These are phyloP conservation scores for Oncorhynchus kisutch DNA, from an alignment of 2,113 vertebrate species.

Conservation along the genomic window DNA sequence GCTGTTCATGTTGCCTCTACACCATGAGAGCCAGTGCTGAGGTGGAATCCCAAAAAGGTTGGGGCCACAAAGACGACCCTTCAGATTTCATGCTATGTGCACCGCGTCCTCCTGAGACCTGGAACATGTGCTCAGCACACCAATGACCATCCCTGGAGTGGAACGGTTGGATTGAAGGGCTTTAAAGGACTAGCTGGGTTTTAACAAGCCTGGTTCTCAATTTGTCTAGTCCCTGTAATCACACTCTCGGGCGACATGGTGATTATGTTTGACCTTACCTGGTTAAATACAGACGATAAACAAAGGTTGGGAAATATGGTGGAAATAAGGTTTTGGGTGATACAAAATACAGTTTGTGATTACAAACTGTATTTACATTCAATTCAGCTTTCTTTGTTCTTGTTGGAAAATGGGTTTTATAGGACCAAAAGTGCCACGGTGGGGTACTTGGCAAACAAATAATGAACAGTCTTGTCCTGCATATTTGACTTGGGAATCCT, in stretches of 20 bases:
- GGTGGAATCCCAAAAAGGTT: conserved; percentile 43
- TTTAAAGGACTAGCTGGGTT: conserved; percentile 39
- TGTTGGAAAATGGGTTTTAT: background rate
- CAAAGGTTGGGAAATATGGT: background rate
- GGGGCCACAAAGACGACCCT: background rate
- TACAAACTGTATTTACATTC: background rate
- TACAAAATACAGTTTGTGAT: too few relatives aligned
- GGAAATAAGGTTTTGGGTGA: background rate
- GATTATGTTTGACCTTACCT: conserved; percentile 42
- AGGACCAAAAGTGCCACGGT: background rate
- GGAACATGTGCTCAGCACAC: conserved; percentile 43
- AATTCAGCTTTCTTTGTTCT: background rate
- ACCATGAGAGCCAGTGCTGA: conserved; percentile 24
- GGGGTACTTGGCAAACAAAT: background rate
- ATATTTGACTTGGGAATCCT: background rate
- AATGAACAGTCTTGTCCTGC: background rate
- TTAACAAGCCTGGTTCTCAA: conserved; percentile 13
- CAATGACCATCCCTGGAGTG: conserved; percentile 44
- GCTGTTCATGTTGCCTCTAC: conserved; percentile 37
- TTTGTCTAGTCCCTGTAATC: conserved; percentile 11
- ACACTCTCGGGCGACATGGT: conserved; percentile 8
- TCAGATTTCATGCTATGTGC: conserved; percentile 15
- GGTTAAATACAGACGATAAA: background rate
- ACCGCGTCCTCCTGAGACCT: conserved; percentile 39
- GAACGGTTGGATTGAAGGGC: conserved; percentile 34